Percentiles rank a stretch among this genome's conserved stretches.
These are phyloP conservation scores for Caenorhabditis uteleia DNA, from an alignment of 2,888 invertebrate genomes.

Conservation along the genomic window DNA sequence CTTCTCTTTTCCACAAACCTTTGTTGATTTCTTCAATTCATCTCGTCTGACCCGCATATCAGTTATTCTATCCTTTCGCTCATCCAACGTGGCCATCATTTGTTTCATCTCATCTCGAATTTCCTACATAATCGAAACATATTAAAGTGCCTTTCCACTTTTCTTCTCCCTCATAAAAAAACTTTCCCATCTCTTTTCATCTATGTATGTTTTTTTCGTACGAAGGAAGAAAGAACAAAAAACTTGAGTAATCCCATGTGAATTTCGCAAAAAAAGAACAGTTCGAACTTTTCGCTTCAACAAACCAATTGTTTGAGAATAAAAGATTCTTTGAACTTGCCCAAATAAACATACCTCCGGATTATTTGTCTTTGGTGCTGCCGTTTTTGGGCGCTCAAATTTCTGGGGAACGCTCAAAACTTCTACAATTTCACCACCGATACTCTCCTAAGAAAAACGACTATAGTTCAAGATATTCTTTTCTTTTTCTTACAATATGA, in stretches of 20 bases:
- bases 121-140: conserved; percentile 15
- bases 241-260: no score
- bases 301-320: no score
- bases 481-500: conserved; percentile 73
- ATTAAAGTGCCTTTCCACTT: no score
- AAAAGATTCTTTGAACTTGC: no score
- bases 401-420: conserved; percentile 38
- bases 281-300: no score
- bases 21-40: conserved; percentile 3
- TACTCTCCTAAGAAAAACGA: conserved; percentile 46
- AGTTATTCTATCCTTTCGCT: conserved; percentile 32
- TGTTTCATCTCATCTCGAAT: conserved; percentile 25
- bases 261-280: no score
- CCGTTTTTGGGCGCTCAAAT: conserved; percentile 63
- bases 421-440: conserved; percentile 62
- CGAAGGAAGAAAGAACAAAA: no score
- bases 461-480: background rate
- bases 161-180: no score
- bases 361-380: conserved; percentile 58
- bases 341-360: conserved; percentile 26
- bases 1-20: conserved; percentile 5
- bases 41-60: conserved; percentile 18
- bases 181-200: no score
- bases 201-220: no score
- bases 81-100: conserved; percentile 25